These are phyloP conservation scores for Bedellia somnulentella DNA, from an alignment of 2,888 invertebrate species.

Conservation along the genomic window DNA sequence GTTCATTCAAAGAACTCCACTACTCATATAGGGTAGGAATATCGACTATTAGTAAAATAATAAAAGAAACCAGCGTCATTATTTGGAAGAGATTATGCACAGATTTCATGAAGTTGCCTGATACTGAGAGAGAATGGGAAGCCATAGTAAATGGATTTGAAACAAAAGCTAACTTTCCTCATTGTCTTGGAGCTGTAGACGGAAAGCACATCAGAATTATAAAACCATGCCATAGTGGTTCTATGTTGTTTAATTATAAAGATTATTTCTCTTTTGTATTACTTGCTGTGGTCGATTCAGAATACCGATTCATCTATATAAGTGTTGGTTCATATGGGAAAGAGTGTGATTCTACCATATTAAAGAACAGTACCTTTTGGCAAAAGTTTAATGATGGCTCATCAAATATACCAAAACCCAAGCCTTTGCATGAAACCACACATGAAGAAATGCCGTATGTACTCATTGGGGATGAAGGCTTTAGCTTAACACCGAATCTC, in stretches of 20 bases:
- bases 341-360: no score
- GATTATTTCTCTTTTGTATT: constrained; percentile 15
- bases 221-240: no score
- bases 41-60: no score
- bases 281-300: constrained; percentile 13
- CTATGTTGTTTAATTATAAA: no score
- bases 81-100: constrained; percentile 13
- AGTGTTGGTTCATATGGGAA: constrained; percentile 14
- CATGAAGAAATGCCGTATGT: no score
- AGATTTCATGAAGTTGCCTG: constrained; percentile 12
- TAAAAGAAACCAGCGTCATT: constrained; percentile 14
- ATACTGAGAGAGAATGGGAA: no score
- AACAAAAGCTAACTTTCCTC: constrained; percentile 10
- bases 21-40: constrained; percentile 14
- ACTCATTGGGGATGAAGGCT: constrained; percentile 10
- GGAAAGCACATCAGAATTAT: no score
- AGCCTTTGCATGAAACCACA: constrained; percentile 7
- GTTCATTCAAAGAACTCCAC: constrained; percentile 14
- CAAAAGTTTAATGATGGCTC: constrained; percentile 8
- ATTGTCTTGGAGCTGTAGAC: no score
- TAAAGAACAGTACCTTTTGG: constrained; percentile 10
- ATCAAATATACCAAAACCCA: constrained; percentile 9
- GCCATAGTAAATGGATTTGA: constrained; percentile 14
- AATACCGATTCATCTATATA: constrained; percentile 14
- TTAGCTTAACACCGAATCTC: constrained; percentile 9